Evolutionary conservation across 2,113 vertebrate species (phyloP), one percentile per base, ranked within the genome.

Genomic region (Brevimyrus niger): DNA sequence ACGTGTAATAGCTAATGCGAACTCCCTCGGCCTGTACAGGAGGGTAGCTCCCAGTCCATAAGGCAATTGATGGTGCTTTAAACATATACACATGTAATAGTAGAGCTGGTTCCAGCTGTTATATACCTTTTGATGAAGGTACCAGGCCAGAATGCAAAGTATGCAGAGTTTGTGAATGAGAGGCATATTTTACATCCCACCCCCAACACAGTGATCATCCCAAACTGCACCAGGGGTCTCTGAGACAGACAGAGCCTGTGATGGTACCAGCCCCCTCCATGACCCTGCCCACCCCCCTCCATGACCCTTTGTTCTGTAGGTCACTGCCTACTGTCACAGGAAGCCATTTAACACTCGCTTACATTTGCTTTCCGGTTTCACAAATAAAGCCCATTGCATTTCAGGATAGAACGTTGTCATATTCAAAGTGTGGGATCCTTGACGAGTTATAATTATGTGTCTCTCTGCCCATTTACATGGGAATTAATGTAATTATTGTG

Each of bases 401-500:
- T 87, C 15, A 87, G 85, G n/a, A 55, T 50, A 5, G 15, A 53
- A 55, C 17, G 19, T 19, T 11, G 84, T 27, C 46, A 51, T 17
- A 35, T 53, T 51, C 27, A 38, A 31, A 51, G 10, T 6, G 27
- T 50, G 48, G 84, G 13, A 50, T 51, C 27, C 48, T 23, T 87
- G 31, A 87, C 53, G 44, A 55, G 85, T 55, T 38, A 23, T 50
- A 87, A 87, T 87, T 35, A 86, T 51, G 2, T 51, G 85, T 21
- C 0, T 87, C 31, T 87, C 50, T 87, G 27, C 85, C 85, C 50
- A 53, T 27, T 53, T 87, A 35, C 85, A 21, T 6, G 13, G 50
- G 85, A 55, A 50, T 87, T 87, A 55, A 31, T 55, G 85, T 55
- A 55, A 87, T 87, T 51, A 46, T 86, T 51, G 48, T 86, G 23